Conservation (phyloP, 2,113 vertebrate genomes). For the Limanda limanda region DNA sequence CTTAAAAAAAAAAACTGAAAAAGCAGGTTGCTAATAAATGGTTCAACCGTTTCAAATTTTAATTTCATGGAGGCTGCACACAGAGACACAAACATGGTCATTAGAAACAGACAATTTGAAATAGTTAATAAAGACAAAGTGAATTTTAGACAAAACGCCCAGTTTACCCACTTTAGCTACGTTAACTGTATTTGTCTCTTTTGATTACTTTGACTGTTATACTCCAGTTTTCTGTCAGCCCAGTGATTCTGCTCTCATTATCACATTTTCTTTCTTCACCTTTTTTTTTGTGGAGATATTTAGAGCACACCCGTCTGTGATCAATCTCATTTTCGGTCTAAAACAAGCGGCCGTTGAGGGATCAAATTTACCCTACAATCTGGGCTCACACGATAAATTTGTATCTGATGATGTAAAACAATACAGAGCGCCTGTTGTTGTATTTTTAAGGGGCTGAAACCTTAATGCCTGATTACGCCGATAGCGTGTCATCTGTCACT, state of each 20-base stretch:
- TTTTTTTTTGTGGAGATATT: conserved; percentile 49
- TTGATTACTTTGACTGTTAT: neutral
- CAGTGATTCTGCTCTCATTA: conserved; percentile 42
- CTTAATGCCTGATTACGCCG: conserved; percentile 60
- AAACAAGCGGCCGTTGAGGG: conserved; percentile 37
- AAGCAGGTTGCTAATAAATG: neutral
- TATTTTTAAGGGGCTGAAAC: conserved; percentile 53
- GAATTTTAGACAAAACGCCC: neutral
- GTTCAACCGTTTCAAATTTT: no score
- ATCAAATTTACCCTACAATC: conserved; percentile 51
- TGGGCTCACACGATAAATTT: conserved; percentile 41
- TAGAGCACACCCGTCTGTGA: conserved; percentile 55
- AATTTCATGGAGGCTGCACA: neutral
- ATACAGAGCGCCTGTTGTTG: conserved; percentile 54
- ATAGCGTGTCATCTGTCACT: conserved; percentile 56
- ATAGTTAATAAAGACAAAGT: neutral
- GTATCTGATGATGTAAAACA: conserved; percentile 63
- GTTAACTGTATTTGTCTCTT: neutral
- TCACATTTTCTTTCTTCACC: conserved; percentile 45
- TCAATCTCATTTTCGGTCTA: conserved; percentile 57
- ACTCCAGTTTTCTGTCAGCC: conserved; percentile 27
- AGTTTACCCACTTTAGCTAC: neutral
- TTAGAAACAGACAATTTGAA: neutral
- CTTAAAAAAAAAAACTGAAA: conserved; percentile 6
- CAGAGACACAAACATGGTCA: neutral